Evolutionary conservation across 2,888 invertebrate species (phyloP), one percentile per base, ranked within the genome.

Genomic region (Plagiodera versicolora): DNA sequence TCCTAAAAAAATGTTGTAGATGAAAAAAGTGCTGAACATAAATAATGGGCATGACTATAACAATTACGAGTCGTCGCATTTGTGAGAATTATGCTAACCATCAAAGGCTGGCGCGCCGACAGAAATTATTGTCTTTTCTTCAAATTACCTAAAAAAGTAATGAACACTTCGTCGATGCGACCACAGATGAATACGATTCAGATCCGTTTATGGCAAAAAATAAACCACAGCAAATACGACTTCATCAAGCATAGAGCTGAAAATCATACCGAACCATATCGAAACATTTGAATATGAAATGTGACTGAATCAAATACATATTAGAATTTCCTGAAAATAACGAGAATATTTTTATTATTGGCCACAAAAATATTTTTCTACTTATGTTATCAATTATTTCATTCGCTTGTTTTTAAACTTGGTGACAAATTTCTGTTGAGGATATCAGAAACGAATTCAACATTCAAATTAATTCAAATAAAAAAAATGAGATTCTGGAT

Each of bases 111-210:
- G 4, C 39, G 14, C 14, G 39, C 39, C 39, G 39, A 39, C 39
- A 39, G 39, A n/a, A 14, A 14, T 39, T 39, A 39, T 39, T 39
- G 39, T 39, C 39, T 39, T 39, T n/a, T 39, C 39, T 39, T 39
- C 39, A 39, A 39, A 39, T 39, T 39, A 39, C 39, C 39, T 39
- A 39, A 39, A 39, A 39, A 39, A 39, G 39, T 39, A 39, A 39
- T 32, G 32, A 32, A 32, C 11, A 32, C 14, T 39, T 14, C 39
- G n/a, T 6, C 39, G 39, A n/a, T 14, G 39, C 39, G 14, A 39
- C 39, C n/a, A 14, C 39, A 39, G 11, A 1, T 39, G 39, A 39
- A 39, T 39, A 8, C 39, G 39, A 39, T 39, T 14, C 11, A 14
- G n/a, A 14, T 14, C 39, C 39, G n/a, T 39, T 39, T 39, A 39